Evolutionary conservation across 2,888 invertebrate species (phyloP).

Genomic region (Amblyteles armatorius): DNA sequence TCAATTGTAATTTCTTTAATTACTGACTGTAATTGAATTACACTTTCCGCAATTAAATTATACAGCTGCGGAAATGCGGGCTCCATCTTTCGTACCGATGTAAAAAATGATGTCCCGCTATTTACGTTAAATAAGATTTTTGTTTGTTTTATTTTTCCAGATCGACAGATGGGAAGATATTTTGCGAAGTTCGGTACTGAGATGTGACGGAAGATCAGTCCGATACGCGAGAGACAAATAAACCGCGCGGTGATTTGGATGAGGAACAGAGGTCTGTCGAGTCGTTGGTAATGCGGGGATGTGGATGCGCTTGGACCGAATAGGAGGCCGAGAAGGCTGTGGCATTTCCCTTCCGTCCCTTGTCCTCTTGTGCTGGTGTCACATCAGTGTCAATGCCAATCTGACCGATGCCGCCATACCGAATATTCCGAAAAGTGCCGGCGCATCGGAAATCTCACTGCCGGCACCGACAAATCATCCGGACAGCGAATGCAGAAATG

Average conservation of each 20-base stretch:
- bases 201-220: conserved; percentile 55
- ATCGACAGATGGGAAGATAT: conserved; percentile 46
- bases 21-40: no score
- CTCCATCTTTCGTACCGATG: background rate
- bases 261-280: conserved; percentile 42
- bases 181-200: conserved; percentile 22
- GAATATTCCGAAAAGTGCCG: conserved; percentile 79
- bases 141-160: conserved; percentile 20
- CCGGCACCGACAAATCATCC: conserved; percentile 76
- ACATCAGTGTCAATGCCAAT: conserved; percentile 79
- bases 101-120: background rate
- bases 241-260: conserved; percentile 28
- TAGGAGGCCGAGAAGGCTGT: conserved; percentile 82
- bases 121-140: background rate
- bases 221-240: conserved; percentile 38
- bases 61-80: no score
- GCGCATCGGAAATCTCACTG: conserved; percentile 82
- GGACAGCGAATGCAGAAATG: conserved; percentile 79
- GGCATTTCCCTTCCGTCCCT: conserved; percentile 78
- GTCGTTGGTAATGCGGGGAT: conserved; percentile 83
- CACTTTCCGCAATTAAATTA: background rate
- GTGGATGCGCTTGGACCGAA: conserved; percentile 82
- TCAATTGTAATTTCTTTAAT: no score
- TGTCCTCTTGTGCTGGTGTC: conserved; percentile 77
- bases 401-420: conserved; percentile 83